Evolutionary conservation across 64 coral and sea anemone species (phyloP).

Genomic region (Astreopora myriophthalma): DNA sequence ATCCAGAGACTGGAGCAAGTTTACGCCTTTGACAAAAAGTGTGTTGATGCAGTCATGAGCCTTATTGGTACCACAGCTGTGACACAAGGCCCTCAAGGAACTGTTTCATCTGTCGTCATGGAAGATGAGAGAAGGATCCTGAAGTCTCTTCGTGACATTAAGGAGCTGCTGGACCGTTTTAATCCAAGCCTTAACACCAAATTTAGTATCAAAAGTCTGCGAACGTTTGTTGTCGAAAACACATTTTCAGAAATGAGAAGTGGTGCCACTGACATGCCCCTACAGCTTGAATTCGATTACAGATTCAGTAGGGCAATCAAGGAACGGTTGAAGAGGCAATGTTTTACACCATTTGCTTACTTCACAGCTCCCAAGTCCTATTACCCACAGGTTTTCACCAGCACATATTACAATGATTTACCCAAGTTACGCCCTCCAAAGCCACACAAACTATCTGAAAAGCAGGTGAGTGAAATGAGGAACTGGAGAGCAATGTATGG

Average conservation of each 20-base stretch:
- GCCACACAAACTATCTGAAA: no score
- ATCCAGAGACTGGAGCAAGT: no score
- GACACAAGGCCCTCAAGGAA: constrained; percentile 66
- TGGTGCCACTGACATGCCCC: constrained; percentile 51
- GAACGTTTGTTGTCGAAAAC: constrained; percentile 72
- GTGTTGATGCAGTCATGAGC: no score
- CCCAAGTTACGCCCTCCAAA: constrained; percentile 77
- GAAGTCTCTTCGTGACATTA: constrained; percentile 51
- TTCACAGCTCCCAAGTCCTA: constrained; percentile 72
- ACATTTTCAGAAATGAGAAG: constrained; percentile 74
- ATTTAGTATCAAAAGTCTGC: constrained; percentile 68
- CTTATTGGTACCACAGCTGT: no score
- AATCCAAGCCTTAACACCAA: constrained; percentile 51
- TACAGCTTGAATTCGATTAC: constrained; percentile 61
- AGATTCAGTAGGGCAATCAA: constrained; percentile 74
- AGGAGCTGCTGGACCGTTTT: constrained; percentile 36
- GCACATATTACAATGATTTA: constrained; percentile 52
- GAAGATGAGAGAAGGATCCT: constrained; percentile 61
- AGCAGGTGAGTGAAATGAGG: no score
- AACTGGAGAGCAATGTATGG: no score
- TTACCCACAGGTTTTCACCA: constrained; percentile 48
- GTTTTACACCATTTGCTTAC: constrained; percentile 63
- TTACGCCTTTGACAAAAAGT: no score
- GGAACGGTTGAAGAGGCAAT: constrained; percentile 65
- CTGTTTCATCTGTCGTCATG: constrained; percentile 60